phyloP scores from a whole-genome alignment of 2,113 vertebrate genomes.

The Eptesicus fuscus region DNA sequence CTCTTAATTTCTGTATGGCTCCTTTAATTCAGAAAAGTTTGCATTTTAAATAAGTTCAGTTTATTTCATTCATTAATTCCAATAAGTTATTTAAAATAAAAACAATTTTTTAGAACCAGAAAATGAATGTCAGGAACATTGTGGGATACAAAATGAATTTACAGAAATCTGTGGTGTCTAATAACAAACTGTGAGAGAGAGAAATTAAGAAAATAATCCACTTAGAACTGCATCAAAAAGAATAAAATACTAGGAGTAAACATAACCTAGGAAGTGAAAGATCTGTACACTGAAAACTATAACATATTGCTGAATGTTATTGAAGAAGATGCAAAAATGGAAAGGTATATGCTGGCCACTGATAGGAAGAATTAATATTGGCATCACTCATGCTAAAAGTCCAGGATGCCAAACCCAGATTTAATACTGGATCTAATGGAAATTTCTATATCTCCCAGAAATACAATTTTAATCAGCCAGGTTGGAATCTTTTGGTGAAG shows the following conservation, averaged over 20 bases:
- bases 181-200: background rate
- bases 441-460: background rate
- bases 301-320: background rate
- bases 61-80: background rate
- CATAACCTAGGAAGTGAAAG: background rate
- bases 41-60: background rate
- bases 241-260: background rate
- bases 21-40: background rate
- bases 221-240: background rate
- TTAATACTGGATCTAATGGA: background rate
- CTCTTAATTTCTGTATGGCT: background rate
- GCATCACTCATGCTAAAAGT: background rate
- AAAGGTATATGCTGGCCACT: background rate
- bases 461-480: background rate
- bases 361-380: background rate
- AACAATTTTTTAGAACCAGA: background rate
- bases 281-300: background rate
- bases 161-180: background rate
- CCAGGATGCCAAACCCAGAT: background rate
- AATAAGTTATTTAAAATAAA: background rate
- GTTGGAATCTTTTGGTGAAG: background rate
- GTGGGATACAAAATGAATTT: background rate
- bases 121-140: background rate
- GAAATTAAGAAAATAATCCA: background rate
- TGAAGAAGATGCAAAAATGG: background rate